Evolutionary conservation across 2,113 vertebrate genomes (phyloP).

Genomic region (Aegotheles bennettii): DNA sequence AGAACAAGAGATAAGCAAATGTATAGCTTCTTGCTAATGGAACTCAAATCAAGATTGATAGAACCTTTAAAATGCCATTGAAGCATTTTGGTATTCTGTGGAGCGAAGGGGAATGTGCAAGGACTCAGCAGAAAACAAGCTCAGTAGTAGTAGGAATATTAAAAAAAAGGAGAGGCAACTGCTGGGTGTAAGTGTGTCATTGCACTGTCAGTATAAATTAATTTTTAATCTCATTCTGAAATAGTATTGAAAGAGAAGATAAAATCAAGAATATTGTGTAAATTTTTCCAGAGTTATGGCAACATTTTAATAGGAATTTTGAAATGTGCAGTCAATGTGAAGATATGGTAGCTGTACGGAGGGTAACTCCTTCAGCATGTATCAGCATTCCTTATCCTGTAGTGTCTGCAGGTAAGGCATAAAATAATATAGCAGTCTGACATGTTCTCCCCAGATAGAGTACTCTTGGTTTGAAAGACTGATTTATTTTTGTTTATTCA

Average conservation of each 20-base stretch:
- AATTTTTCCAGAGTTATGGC: not conserved
- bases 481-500: not conserved
- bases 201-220: not conserved
- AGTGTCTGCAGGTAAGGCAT: not conserved
- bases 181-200: not conserved
- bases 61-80: not conserved
- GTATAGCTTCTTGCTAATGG: not conserved
- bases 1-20: not conserved
- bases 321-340: not conserved
- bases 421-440: not conserved
- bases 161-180: not conserved
- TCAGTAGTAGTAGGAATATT: not conserved
- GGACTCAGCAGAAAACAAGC: not conserved
- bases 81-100: not conserved
- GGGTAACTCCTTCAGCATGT: not conserved
- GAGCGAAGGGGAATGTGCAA: not conserved
- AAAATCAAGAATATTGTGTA: not conserved
- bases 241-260: not conserved
- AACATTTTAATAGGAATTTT: not conserved
- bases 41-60: not conserved
- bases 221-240: not conserved
- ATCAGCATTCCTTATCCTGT: not conserved
- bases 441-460: not conserved
- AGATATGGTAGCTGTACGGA: not conserved
- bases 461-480: not conserved